Percentiles rank a stretch among this genome's conserved stretches.
These are phyloP conservation scores for Mnemiopsis leidyi DNA, from an alignment of 37 sponge, comb jelly and placozoan genomes.

Conservation along the genomic window DNA sequence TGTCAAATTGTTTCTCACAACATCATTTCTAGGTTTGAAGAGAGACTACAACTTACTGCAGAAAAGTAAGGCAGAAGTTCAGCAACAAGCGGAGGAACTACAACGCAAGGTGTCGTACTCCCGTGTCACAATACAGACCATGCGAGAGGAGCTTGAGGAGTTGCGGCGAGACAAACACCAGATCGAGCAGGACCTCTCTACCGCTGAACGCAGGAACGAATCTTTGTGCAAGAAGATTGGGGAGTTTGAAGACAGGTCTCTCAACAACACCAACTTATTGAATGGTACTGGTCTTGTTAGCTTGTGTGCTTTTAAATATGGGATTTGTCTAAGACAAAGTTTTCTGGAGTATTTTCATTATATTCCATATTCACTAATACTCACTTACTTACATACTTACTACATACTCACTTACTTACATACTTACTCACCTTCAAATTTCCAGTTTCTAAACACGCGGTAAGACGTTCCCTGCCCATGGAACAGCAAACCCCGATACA, in stretches of 20 bases:
- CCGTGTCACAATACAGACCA: neutral
- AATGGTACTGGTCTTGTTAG: conserved; percentile 53
- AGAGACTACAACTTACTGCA: conserved; percentile 35
- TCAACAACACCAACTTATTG: neutral
- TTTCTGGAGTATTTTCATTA: no score
- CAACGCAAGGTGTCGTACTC: conserved; percentile 37
- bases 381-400: no score
- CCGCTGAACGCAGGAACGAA: conserved; percentile 35
- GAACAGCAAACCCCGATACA: conserved; percentile 31
- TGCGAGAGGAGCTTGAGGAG: neutral
- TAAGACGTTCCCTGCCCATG: neutral
- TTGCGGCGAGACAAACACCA: conserved; percentile 14
- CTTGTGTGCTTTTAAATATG: no score
- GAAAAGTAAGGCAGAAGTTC: conserved; percentile 33
- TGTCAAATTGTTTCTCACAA: no score
- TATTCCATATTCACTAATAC: no score
- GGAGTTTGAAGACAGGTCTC: conserved; percentile 30
- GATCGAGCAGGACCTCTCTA: conserved; percentile 14
- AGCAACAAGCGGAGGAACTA: conserved; percentile 32
- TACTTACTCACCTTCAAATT: no score
- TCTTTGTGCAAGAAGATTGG: neutral
- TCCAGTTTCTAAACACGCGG: neutral
- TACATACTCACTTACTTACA: no score
- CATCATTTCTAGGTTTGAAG: conserved; percentile 1
- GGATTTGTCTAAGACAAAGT: no score